Evolutionary conservation across 2,113 vertebrate genomes (phyloP), one percentile per base, ranked within the genome.

Genomic region (Axis porcinus): DNA sequence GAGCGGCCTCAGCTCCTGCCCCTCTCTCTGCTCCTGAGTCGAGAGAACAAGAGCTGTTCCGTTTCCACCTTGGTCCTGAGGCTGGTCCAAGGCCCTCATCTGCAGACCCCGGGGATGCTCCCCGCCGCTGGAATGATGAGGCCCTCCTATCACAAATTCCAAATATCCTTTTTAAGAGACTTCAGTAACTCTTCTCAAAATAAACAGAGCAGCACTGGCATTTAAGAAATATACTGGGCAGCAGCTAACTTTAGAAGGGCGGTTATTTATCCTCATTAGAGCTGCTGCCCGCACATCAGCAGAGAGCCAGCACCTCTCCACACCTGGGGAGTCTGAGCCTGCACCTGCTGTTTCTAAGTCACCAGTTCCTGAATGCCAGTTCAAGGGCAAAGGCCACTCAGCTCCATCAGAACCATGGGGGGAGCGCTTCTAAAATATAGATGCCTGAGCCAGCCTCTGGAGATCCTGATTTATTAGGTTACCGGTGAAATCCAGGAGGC

Each of bases 201-300:
- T 47, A 76, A 85, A 43, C 57, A 60, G 14, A 83, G 78, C 1
- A 1, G 28, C 52, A 27, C 28, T 6, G 12, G 62, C 82, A 45
- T 58, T 79, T 89, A 55, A 43, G 86, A 83, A 19, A 87, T 30
- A 14, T 74, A 54, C 74, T 50, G 81, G 83, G 93, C 90, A 86
- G 33, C 86, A 76, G 28, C 47, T 52, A 40, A 50, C 89, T 40
- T 58, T 23, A 76, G 64, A 84, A n/a, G n/a, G 27, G n/a, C 52
- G 82, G 67, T 79, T 85, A 96, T 94, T 97, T 62, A 94, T 98
- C 67, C 74, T 97, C 86, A 85, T 96, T 86, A 94, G 30, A 58
- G 28, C 21, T 62, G 28, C 33, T 0, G 17, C 27, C 36, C 1
- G 11, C 54, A 10, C 43, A 36, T 58, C 92, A 28, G 62, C 28